Base-by-base conservation (phyloP, 2,797 vertebrate species). In the Benthosema pterotum region DNA sequence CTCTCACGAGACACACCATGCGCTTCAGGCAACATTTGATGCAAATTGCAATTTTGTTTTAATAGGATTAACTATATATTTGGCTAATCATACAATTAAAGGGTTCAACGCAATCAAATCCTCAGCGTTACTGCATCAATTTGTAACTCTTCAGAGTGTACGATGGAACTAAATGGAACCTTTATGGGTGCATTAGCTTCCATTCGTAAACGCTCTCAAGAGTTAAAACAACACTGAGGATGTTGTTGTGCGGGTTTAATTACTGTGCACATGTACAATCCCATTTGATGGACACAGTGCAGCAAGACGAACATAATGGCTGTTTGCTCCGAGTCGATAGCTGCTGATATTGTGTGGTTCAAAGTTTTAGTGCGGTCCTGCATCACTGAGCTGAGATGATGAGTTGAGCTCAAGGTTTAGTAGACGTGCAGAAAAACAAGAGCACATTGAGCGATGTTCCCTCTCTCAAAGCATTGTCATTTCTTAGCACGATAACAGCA, bases 241-340 rank as follows among this genome's bases (percentile, higher is more conserved):
- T 38, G 8, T 38, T 38, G 11, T 9, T 38, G 32, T 38, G 32
- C 32, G 7, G 46, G 43, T 71, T 65, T 14, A n/a, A 68, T 60
- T 69, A 0, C 17, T 42, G 17, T 17, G 25, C 3, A 64, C 8
- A 60, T 56, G 11, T 54, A 16, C 58, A 69, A 67, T 69, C 49
- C 5, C 17, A 51, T 67, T 53, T 15, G 11, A 62, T 22, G 15
- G n/a, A 19, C 50, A 11, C 11, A 54, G 46, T 57, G 18, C 62
- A 67, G 16, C 49, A 52, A 19, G 8, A 38, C 32, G 8, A 68
- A n/a, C 52, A 15, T 48, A 54, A 71, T 63, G 15, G 48, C 42
- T 72, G 49, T 77, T 38, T 60, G 60, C 54, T 53, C 22, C 60
- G 51, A 67, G 75, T 74, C 69, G 70, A 38, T 46, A 58, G 18